A percentile compares a stretch with the other conserved stretches of the same genome.
These are phyloP conservation scores for Erpornis zantholeuca DNA, from an alignment of 2,113 vertebrate species.

Conservation along the genomic window DNA sequence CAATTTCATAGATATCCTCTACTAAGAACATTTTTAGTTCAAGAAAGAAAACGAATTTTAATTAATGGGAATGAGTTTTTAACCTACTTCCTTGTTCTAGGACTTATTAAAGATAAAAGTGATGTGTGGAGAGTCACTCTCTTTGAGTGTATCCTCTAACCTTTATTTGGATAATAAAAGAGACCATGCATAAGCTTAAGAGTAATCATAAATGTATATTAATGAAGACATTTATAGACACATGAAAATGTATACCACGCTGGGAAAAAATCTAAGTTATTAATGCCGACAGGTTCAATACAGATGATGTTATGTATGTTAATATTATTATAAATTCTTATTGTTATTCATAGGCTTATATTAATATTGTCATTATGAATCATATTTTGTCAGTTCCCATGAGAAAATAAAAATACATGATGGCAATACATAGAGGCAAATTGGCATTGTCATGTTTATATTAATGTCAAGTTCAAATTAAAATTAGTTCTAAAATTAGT, in stretches of 20 bases:
- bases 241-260: not conserved
- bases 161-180: constrained; percentile 52
- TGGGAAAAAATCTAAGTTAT: constrained; percentile 34
- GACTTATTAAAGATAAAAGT: constrained; percentile 53
- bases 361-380: constrained; percentile 65
- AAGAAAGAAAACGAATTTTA: constrained; percentile 29
- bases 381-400: constrained; percentile 48
- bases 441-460: constrained; percentile 58
- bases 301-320: constrained; percentile 42
- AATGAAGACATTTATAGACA: constrained; percentile 51
- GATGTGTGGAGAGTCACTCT: not conserved
- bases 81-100: constrained; percentile 47
- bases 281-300: constrained; percentile 27
- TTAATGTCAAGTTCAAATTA: constrained; percentile 66
- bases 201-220: constrained; percentile 43
- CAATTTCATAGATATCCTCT: not conserved
- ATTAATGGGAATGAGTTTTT: constrained; percentile 43
- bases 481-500: constrained; percentile 63
- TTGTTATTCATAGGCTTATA: constrained; percentile 60
- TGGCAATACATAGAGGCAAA: constrained; percentile 49
- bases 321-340: constrained; percentile 61
- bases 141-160: not conserved
- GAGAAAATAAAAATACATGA: constrained; percentile 63
- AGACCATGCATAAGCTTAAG: constrained; percentile 34
- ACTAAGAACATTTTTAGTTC: constrained; percentile 34